A percentile compares a stretch with the other conserved stretches of the same genome.
phyloP scores from a whole-genome alignment of 2,797 vertebrate species.

The Hyperoplus immaculatus region DNA sequence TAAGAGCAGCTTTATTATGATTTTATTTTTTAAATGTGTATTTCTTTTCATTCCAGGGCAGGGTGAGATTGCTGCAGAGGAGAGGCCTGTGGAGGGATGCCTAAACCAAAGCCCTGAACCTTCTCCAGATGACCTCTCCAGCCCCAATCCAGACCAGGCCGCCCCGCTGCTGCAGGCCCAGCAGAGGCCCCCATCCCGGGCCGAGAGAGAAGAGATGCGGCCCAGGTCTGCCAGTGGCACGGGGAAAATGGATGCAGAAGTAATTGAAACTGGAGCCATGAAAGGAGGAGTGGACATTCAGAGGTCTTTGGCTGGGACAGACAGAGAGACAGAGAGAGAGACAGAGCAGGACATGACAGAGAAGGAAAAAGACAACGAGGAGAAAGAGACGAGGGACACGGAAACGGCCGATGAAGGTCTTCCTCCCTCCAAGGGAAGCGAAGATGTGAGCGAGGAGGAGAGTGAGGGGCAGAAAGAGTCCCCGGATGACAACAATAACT shows the following conservation, averaged over 20 bases:
- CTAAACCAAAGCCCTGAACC: slow-evolving; percentile 68
- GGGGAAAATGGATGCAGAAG: slow-evolving; percentile 48
- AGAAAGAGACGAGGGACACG: slow-evolving; percentile 58
- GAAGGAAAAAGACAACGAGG: slow-evolving; percentile 38
- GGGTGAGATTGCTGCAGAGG: slow-evolving; percentile 62
- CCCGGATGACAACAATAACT: slow-evolving; percentile 83
- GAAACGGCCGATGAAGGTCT: slow-evolving; percentile 81
- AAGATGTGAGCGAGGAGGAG: slow-evolving; percentile 76
- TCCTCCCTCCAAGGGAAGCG: slow-evolving; percentile 79
- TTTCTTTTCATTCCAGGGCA: slow-evolving; percentile 65
- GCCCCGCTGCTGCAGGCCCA: slow-evolving; percentile 84
- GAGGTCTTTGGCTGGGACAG: slow-evolving; percentile 25
- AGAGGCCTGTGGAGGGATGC: slow-evolving; percentile 57
- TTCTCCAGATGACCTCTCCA: slow-evolving; percentile 82
- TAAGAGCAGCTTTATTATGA: slow-evolving; percentile 1
- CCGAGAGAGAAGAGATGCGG: slow-evolving; percentile 56
- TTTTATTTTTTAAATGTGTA: neutral
- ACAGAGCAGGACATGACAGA: slow-evolving; percentile 44
- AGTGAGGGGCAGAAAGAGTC: slow-evolving; percentile 67
- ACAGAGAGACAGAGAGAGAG: slow-evolving; percentile 52
- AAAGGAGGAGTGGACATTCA: slow-evolving; percentile 53
- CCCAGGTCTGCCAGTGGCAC: slow-evolving; percentile 43
- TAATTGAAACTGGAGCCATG: slow-evolving; percentile 26
- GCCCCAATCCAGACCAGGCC: slow-evolving; percentile 80
- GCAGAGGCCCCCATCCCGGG: slow-evolving; percentile 78